phyloP scores from a whole-genome alignment of 2,113 vertebrate genomes.

The Camelus dromedarius region DNA sequence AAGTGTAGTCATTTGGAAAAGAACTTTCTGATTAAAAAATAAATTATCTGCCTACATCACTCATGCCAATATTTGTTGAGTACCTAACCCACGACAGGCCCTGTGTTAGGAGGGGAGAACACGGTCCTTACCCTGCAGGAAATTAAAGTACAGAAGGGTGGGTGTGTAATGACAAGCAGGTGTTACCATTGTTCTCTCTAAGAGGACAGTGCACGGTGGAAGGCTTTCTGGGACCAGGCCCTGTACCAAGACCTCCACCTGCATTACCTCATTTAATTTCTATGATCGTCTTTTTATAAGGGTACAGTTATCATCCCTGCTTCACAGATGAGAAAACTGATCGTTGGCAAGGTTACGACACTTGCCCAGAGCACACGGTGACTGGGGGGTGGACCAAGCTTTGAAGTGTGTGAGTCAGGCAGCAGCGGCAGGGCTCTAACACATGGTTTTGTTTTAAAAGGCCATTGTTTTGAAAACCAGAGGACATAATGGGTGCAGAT shows the following conservation, averaged over 20 bases:
- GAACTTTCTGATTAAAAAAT: neutral
- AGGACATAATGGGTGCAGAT: neutral
- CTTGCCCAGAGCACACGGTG: neutral
- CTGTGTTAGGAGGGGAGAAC: neutral
- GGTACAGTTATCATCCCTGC: neutral
- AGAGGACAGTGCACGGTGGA: neutral
- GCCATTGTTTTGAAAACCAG: neutral
- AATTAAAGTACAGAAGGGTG: neutral
- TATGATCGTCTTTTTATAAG: neutral
- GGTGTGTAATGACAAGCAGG: neutral
- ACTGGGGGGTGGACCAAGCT: neutral
- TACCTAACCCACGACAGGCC: neutral
- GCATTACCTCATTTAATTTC: neutral
- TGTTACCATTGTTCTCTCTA: no score
- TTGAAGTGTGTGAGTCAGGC: neutral
- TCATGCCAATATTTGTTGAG: neutral
- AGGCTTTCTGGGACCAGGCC: neutral
- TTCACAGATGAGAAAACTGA: neutral
- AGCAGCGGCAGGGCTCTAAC: neutral
- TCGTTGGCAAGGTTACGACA: neutral
- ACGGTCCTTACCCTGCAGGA: neutral
- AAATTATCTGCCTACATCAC: neutral
- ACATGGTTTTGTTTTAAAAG: neutral
- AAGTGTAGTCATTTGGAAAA: conserved; percentile 34
- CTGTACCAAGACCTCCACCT: neutral